Conservation (phyloP, 2,113 vertebrate genomes). For the Melanocharis versteri region DNA sequence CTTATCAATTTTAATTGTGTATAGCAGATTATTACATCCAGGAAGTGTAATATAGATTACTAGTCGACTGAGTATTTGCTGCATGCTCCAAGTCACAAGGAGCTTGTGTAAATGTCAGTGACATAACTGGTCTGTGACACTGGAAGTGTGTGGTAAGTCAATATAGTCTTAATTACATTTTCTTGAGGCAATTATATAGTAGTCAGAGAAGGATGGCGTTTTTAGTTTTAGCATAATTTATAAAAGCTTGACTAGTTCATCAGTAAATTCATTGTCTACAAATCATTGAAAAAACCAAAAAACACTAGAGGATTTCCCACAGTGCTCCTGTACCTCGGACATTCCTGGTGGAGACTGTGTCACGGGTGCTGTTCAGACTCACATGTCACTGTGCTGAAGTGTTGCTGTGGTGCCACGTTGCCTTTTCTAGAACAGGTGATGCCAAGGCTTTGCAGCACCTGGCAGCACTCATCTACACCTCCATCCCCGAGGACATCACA, state of each 20-base stretch:
- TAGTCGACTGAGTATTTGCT: neutral
- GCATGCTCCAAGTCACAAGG: neutral
- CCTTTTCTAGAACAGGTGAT: neutral
- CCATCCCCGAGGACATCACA: neutral
- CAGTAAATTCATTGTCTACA: neutral
- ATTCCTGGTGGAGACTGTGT: neutral
- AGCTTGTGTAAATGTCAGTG: neutral
- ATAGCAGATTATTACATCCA: neutral
- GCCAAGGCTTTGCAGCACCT: neutral
- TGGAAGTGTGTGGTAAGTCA: neutral
- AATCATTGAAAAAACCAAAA: neutral
- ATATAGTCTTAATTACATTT: neutral
- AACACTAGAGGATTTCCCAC: neutral
- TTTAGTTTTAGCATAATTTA: neutral
- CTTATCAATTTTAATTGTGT: neutral
- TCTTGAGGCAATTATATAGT: neutral
- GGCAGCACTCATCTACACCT: neutral
- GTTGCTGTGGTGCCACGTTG: neutral
- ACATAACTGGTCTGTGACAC: neutral
- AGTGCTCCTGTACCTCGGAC: neutral
- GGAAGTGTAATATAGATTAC: neutral
- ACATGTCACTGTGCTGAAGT: accelerated
- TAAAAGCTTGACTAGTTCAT: neutral
- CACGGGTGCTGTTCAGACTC: neutral
- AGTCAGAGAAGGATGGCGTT: neutral